Conservation (phyloP, 2,113 vertebrate genomes). For the Rhynchomys soricoides region DNA sequence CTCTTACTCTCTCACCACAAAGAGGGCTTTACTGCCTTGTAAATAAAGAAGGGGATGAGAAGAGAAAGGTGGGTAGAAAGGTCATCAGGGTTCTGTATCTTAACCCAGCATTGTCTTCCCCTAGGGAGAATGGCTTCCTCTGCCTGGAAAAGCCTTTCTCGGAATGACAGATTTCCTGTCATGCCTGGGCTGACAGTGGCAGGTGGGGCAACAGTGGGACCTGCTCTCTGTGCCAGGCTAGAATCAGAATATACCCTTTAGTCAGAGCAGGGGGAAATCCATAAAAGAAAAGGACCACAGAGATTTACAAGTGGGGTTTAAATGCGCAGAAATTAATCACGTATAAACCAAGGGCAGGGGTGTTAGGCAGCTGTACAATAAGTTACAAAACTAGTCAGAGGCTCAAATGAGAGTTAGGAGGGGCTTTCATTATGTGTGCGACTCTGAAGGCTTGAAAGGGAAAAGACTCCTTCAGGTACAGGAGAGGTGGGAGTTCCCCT, state of each 20-base stretch:
- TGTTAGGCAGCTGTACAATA: not conserved
- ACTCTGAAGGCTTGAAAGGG: not conserved
- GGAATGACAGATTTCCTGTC: not conserved
- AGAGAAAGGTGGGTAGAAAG: not conserved
- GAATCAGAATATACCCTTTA: slow-evolving; percentile 56
- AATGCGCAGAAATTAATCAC: not conserved
- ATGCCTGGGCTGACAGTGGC: not conserved
- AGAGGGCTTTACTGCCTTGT: not conserved
- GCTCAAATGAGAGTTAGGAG: not conserved
- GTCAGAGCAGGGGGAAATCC: not conserved
- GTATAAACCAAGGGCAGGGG: not conserved
- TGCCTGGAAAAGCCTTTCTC: not conserved
- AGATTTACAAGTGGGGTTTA: slow-evolving; percentile 22
- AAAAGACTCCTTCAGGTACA: not conserved
- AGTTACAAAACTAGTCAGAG: not conserved
- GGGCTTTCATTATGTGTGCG: not conserved
- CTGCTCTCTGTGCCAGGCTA: not conserved
- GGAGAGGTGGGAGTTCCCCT: not conserved
- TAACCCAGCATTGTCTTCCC: not conserved
- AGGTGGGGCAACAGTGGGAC: not conserved
- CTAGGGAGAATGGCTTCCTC: not conserved
- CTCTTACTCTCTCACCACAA: not conserved
- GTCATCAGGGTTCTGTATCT: not conserved
- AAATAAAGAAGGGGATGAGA: not conserved
- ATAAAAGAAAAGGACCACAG: not conserved